Conservation (phyloP, 2,888 invertebrate genomes). For the Sphecodes monilicornis region DNA sequence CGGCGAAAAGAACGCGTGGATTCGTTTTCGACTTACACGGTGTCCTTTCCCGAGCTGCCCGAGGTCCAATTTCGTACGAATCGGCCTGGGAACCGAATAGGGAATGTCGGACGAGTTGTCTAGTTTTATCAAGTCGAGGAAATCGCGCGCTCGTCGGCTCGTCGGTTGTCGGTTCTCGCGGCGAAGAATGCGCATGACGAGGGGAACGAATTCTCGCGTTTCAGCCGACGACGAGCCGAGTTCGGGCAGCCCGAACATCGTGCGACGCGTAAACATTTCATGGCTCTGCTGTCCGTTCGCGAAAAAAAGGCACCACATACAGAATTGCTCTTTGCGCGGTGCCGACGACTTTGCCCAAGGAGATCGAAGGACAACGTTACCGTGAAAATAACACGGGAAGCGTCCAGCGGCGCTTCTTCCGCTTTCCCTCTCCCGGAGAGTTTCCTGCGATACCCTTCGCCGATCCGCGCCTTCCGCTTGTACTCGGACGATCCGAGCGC, state of each 20-base stretch:
- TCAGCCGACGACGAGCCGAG: conserved; percentile 65
- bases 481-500: conserved; percentile 24
- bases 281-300: conserved; percentile 45
- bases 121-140: not conserved
- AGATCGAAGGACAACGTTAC: not conserved
- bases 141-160: conserved; percentile 45
- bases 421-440: not conserved
- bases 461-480: not conserved
- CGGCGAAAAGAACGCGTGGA: conserved; percentile 10
- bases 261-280: conserved; percentile 46
- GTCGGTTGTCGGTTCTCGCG: conserved; percentile 63
- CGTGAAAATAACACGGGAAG: not conserved
- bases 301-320: too few species aligned
- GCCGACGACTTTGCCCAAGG: not conserved
- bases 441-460: not conserved
- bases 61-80: not conserved
- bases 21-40: not conserved
- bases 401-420: not conserved
- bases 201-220: conserved; percentile 68
- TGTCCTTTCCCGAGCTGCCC: not conserved
- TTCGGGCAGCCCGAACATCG: conserved; percentile 40
- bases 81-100: not conserved
- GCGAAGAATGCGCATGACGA: conserved; percentile 67
- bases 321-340: too few species aligned
- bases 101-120: not conserved